A percentile compares a stretch with the other conserved stretches of the same genome.
These are phyloP conservation scores for Anguilla megastoma DNA, from an alignment of 2,797 vertebrate species.

Conservation along the genomic window DNA sequence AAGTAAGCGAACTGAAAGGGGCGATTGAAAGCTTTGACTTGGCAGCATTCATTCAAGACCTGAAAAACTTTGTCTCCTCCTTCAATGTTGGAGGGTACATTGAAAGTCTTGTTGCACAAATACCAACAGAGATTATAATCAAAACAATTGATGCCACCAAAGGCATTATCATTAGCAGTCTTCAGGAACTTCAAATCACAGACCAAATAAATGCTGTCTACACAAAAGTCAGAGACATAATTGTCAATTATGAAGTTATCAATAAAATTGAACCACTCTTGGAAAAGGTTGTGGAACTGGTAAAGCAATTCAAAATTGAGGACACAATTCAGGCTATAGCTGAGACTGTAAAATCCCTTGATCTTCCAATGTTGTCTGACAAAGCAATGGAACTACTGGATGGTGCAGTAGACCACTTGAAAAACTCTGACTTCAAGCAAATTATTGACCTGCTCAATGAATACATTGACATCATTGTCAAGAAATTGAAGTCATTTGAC, in stretches of 20 bases:
- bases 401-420: conserved; percentile 70
- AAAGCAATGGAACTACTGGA: conserved; percentile 67
- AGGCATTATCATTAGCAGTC: conserved; percentile 66
- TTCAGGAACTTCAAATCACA: conserved; percentile 73
- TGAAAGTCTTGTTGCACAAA: conserved; percentile 61
- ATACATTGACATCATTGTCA: conserved; percentile 74
- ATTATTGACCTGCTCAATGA: conserved; percentile 75
- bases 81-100: conserved; percentile 65
- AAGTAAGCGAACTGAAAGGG: conserved; percentile 70
- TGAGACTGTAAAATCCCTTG: conserved; percentile 69
- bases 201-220: conserved; percentile 72
- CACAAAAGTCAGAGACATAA: conserved; percentile 69
- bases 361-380: conserved; percentile 71
- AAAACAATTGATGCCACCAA: conserved; percentile 70
- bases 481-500: conserved; percentile 79
- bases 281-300: conserved; percentile 77
- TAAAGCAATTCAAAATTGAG: conserved; percentile 79
- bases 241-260: conserved; percentile 79
- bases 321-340: conserved; percentile 74
- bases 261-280: conserved; percentile 74
- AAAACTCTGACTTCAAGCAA: conserved; percentile 76
- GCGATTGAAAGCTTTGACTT: conserved; percentile 70
- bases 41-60: conserved; percentile 66
- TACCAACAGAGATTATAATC: conserved; percentile 72
- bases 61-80: conserved; percentile 65